Conservation (phyloP, 2,888 invertebrate genomes). For the Campopleginae sp. region DNA sequence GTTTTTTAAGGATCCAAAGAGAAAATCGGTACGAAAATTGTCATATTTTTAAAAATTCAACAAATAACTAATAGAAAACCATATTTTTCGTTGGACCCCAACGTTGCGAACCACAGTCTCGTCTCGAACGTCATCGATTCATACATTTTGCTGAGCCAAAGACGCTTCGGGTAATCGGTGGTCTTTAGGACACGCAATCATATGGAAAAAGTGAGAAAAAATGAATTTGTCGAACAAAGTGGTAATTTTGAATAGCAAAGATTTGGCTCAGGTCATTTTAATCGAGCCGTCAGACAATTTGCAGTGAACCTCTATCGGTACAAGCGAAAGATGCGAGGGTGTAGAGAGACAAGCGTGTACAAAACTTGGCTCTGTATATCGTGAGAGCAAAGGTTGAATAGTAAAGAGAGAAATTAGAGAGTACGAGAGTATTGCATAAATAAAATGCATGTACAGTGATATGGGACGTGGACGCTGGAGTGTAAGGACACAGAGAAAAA, state of each 20-base stretch:
- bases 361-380: conserved; percentile 22
- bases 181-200: neutral
- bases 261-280: neutral
- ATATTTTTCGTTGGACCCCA: no score
- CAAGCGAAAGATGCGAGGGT: neutral
- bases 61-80: no score
- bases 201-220: neutral
- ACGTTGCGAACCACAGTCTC: no score
- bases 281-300: neutral
- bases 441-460: neutral
- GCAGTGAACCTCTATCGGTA: neutral
- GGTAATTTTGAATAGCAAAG: neutral
- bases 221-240: neutral
- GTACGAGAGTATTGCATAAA: neutral
- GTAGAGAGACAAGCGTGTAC: conserved; percentile 9
- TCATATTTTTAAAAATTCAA: no score
- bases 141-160: no score
- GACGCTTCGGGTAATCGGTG: no score
- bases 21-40: no score
- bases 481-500: conserved; percentile 2
- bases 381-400: conserved; percentile 32
- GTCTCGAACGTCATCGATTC: no score
- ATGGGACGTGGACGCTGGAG: neutral
- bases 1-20: no score
- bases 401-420: conserved; percentile 14